phyloP scores from a whole-genome alignment of 2,888 invertebrate genomes.

The Pseudococcus viburni region DNA sequence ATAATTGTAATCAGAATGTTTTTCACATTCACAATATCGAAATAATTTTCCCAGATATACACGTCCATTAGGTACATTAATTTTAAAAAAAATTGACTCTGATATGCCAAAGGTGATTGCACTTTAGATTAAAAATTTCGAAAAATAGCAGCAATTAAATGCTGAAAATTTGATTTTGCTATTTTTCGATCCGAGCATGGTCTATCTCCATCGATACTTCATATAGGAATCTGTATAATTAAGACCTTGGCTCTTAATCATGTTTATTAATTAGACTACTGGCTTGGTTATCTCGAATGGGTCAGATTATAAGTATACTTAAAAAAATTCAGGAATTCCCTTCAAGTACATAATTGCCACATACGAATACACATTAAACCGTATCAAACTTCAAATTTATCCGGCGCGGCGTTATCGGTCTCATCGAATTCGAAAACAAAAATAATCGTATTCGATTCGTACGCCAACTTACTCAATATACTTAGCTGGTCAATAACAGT shows the following conservation, averaged over 20 bases:
- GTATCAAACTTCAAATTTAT: neutral
- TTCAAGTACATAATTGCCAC: neutral
- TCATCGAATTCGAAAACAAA: neutral
- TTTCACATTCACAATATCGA: too few relatives aligned
- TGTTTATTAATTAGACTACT: neutral
- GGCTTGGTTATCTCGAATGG: neutral
- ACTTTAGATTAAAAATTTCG: too few relatives aligned
- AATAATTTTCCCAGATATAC: too few relatives aligned
- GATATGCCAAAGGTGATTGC: too few relatives aligned
- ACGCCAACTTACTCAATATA: neutral
- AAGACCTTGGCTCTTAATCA: conserved; percentile 9
- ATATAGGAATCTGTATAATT: neutral
- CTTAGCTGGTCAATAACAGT: neutral
- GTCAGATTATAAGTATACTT: neutral
- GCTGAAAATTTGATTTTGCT: too few relatives aligned
- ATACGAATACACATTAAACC: neutral
- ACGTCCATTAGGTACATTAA: too few relatives aligned
- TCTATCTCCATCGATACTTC: too few relatives aligned
- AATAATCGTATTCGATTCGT: neutral
- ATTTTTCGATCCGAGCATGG: too few relatives aligned
- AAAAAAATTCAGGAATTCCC: neutral
- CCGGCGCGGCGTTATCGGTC: neutral
- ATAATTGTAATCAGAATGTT: too few relatives aligned
- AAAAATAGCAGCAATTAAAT: too few relatives aligned
- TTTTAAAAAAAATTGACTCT: too few relatives aligned